Evolutionary conservation across 2,113 vertebrate genomes (phyloP), one percentile per base, ranked within the genome.

Genomic region (Talpa occidentalis): DNA sequence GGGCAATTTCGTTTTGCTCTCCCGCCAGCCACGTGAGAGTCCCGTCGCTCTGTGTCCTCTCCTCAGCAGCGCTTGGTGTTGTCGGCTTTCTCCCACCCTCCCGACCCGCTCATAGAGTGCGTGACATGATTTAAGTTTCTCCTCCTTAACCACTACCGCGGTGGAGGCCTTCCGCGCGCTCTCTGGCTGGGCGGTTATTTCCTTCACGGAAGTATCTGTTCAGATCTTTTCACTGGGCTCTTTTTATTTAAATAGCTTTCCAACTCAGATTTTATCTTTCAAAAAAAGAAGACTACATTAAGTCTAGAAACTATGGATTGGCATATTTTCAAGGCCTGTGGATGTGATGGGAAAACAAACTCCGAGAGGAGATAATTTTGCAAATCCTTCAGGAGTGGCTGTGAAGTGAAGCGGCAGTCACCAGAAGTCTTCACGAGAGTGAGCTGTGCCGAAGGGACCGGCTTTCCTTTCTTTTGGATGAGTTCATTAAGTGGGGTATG

Each of bases 401-500:
- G 80, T 56, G 84, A 72, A 80, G 66, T 66, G 52, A 89, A 81
- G 35, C 30, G n/a, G 44, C 69, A 83, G 73, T 76, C 54, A 66
- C 17, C 35, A 73, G 40, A 90, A 78, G 42, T 44, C 40, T 44
- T 60, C 62, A 67, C 64, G 44, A 76, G 73, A 80, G 35, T 89
- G 83, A 89, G 24, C 40, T 73, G 54, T 64, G 32, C 42, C 30
- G 35, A n/a, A 67, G 32, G 19, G 62, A 62, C 24, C 42, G 14
- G 19, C 73, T 91, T 49, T 82, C 82, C 56, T 91, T 94, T 82
- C 66, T 54, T 77, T 80, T 47, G 28, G 49, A 77, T 83, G 62
- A 83, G 79, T 59, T 92, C 86, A 82, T 83, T 88, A 60, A 32
- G 82, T 35, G 72, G 12, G 35, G 30, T 76, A 72, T 70, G 64